Percentiles rank a stretch among this genome's conserved stretches.
Evolutionary conservation across 2,888 invertebrate species (phyloP).

Genomic region (Amiota communis): DNA sequence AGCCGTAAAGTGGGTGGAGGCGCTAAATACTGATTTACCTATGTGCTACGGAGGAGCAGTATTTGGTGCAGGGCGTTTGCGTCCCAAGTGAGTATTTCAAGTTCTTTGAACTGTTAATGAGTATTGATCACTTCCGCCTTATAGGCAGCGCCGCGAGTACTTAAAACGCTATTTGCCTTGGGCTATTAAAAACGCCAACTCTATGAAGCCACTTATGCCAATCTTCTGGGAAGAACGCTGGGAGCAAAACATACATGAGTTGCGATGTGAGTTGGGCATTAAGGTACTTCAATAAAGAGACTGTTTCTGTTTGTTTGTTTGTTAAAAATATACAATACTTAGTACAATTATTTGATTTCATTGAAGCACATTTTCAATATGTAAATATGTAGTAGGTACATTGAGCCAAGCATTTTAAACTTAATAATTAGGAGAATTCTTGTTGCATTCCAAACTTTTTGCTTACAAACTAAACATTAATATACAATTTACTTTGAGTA

Average conservation of each 20-base stretch:
- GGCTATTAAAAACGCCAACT: conserved; percentile 85
- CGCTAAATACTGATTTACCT: conserved; percentile 92
- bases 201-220: conserved; percentile 86
- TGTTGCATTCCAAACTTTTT: neutral
- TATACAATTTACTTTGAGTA: neutral
- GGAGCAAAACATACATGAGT: conserved; percentile 87
- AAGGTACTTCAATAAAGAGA: conserved; percentile 72
- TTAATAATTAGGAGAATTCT: neutral
- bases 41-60: conserved; percentile 96
- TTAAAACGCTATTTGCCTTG: conserved; percentile 86
- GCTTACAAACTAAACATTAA: neutral
- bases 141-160: conserved; percentile 83
- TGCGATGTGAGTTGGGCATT: conserved; percentile 88
- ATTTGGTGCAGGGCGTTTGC: conserved; percentile 90
- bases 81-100: conserved; percentile 77
- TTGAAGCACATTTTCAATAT: neutral
- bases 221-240: conserved; percentile 95
- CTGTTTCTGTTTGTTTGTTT: neutral
- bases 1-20: conserved; percentile 98
- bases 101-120: conserved; percentile 35
- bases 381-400: neutral
- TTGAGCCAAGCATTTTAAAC: neutral
- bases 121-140: conserved; percentile 21
- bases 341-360: too few species aligned
- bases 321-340: too few species aligned